Percentiles rank a stretch among this genome's conserved stretches.
phyloP scores from a whole-genome alignment of 2,797 vertebrate species.

The Premnoplex brunnescens region DNA sequence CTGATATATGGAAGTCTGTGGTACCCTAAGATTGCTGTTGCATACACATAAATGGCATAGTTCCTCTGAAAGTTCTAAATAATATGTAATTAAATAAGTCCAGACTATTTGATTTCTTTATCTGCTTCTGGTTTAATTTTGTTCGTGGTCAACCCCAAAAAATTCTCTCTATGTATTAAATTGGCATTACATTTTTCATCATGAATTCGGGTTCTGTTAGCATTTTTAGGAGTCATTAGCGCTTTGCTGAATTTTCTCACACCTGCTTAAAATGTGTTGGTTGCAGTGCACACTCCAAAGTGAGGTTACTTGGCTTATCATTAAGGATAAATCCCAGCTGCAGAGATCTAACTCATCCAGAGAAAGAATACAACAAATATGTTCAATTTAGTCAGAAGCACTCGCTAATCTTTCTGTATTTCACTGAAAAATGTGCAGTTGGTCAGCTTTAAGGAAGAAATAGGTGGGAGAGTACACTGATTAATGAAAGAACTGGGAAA shows the following conservation, averaged over 20 bases:
- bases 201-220: conserved; percentile 56
- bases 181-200: conserved; percentile 51
- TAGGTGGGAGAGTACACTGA: background rate
- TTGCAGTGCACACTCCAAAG: background rate
- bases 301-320: background rate
- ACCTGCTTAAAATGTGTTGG: conserved; percentile 53
- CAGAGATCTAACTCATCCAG: background rate
- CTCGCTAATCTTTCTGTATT: background rate
- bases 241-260: conserved; percentile 54
- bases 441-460: background rate
- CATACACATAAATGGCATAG: conserved; percentile 15
- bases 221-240: conserved; percentile 54
- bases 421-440: background rate
- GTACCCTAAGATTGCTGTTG: background rate
- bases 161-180: conserved; percentile 50
- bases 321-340: background rate
- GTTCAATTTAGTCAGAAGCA: background rate
- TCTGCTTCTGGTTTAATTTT: conserved; percentile 67
- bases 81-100: background rate
- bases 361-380: background rate
- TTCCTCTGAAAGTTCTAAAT: conserved; percentile 41
- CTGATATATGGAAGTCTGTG: background rate
- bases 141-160: conserved; percentile 43
- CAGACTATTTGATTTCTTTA: conserved; percentile 37
- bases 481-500: background rate